phyloP scores from a whole-genome alignment of 2,797 vertebrate species.

The Propithecus deckenii region DNA sequence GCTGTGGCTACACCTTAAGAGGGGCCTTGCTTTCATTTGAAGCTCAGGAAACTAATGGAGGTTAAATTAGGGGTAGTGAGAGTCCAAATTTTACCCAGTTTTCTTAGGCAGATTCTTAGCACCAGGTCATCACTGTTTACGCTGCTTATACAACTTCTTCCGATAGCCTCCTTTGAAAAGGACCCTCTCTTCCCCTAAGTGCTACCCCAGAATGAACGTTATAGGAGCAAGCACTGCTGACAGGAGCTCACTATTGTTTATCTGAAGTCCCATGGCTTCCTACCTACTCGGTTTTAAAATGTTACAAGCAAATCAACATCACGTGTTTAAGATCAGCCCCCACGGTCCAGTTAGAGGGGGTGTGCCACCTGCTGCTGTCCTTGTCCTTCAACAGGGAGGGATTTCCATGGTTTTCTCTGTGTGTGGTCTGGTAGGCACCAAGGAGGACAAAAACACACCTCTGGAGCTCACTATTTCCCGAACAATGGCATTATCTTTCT shows the following conservation, averaged over 20 bases:
- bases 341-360: background rate
- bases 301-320: background rate
- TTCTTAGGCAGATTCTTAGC: background rate
- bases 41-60: constrained; percentile 47
- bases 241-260: background rate
- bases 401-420: background rate
- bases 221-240: background rate
- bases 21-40: constrained; percentile 50
- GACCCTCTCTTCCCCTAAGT: background rate
- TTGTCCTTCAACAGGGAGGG: background rate
- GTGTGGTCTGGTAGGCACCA: background rate
- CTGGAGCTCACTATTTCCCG: background rate
- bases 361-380: background rate
- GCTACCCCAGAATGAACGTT: background rate
- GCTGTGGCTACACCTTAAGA: background rate
- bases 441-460: background rate
- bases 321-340: background rate
- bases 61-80: constrained; percentile 46
- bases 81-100: background rate
- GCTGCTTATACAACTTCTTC: background rate
- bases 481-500: background rate
- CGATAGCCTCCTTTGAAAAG: background rate
- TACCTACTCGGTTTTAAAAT: background rate
- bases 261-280: background rate
- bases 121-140: background rate